These are phyloP conservation scores for Eleginops maclovinus DNA, from an alignment of 2,113 vertebrate genomes.

Conservation along the genomic window DNA sequence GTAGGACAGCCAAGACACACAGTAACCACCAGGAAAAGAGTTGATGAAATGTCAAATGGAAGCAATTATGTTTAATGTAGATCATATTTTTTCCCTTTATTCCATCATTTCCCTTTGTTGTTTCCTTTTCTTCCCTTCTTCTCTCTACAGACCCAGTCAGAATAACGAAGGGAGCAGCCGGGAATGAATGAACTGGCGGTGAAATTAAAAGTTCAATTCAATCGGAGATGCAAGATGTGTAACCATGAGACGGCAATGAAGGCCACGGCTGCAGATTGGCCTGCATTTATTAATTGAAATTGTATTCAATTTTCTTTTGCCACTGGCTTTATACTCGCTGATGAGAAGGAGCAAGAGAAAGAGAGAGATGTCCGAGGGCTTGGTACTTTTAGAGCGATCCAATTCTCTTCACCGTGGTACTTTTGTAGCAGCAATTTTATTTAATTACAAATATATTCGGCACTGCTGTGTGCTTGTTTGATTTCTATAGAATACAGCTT, in stretches of 20 bases:
- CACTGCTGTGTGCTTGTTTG: background rate
- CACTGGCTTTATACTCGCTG: slow-evolving; percentile 1
- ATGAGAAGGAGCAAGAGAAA: background rate
- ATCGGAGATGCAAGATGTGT: slow-evolving; percentile 17
- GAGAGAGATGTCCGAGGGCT: slow-evolving; percentile 8
- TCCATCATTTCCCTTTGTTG: slow-evolving; percentile 45
- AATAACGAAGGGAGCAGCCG: slow-evolving; percentile 22
- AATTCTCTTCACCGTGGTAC: slow-evolving; percentile 24
- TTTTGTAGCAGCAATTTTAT: background rate
- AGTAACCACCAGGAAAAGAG: slow-evolving; percentile 23
- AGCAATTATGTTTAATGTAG: slow-evolving; percentile 67
- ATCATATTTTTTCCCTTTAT: slow-evolving; percentile 38
- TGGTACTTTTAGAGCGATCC: slow-evolving; percentile 3
- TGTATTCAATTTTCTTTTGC: slow-evolving; percentile 66
- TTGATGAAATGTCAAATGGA: slow-evolving; percentile 57
- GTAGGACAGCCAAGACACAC: slow-evolving; percentile 23
- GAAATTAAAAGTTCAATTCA: slow-evolving; percentile 43
- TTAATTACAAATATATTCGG: background rate
- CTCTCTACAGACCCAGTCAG: slow-evolving; percentile 7
- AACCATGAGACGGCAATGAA: slow-evolving; percentile 27
- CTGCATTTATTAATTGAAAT: slow-evolving; percentile 67
- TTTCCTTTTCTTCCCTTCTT: background rate
- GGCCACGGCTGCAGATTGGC: slow-evolving; percentile 17
- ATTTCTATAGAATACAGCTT: no score
- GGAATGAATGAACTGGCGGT: slow-evolving; percentile 57